Evolutionary conservation across 2,888 invertebrate genomes (phyloP).

Genomic region (Cosmia trapezina): DNA sequence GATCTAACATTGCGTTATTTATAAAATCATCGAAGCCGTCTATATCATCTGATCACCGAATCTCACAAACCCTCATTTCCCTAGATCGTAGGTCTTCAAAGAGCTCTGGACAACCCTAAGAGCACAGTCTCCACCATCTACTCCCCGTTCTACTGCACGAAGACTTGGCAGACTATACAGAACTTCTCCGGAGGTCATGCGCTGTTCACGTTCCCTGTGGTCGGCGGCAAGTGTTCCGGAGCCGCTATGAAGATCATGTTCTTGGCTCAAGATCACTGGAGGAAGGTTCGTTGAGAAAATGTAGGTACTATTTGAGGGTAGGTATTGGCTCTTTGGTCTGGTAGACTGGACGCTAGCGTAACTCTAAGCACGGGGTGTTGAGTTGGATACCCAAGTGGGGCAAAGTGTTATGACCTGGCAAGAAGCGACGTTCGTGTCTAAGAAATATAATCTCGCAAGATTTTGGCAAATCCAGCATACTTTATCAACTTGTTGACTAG

Average conservation of each 20-base stretch:
- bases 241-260: slow-evolving; percentile 99
- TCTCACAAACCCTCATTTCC: not conserved
- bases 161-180: slow-evolving; percentile 93
- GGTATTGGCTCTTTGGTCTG: not conserved
- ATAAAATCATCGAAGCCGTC: not conserved
- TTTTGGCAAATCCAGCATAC: too few relatives aligned
- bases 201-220: slow-evolving; percentile 96
- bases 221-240: slow-evolving; percentile 98
- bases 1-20: not conserved
- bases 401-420: not conserved
- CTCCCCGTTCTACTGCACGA: slow-evolving; percentile 94
- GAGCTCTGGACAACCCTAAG: slow-evolving; percentile 92
- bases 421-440: not conserved
- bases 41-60: not conserved
- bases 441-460: too few relatives aligned
- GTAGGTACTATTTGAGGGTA: not conserved
- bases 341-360: not conserved
- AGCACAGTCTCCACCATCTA: slow-evolving; percentile 97
- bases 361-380: not conserved
- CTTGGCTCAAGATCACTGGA: slow-evolving; percentile 95
- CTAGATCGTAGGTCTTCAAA: slow-evolving; percentile 96
- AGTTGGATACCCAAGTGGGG: not conserved
- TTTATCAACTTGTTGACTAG: too few relatives aligned
- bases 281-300: slow-evolving; percentile 89
- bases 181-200: slow-evolving; percentile 94